phyloP scores from a whole-genome alignment of 1,140 invertebrate genomes.

The Bombus picipes region DNA sequence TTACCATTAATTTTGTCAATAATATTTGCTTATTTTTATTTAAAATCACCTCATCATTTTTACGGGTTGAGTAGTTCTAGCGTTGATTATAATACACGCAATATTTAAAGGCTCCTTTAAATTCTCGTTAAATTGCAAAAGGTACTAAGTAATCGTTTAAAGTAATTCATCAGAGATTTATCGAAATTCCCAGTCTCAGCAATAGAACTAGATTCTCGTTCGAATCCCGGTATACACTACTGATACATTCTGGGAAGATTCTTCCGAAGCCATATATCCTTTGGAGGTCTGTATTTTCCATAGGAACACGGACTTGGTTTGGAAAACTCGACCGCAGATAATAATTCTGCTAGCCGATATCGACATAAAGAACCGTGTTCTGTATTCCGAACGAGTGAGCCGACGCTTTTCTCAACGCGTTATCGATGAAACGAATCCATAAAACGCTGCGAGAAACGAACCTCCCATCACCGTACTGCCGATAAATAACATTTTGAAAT shows the following conservation, averaged over 20 bases:
- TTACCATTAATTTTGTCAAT: too few relatives aligned
- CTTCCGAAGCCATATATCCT: background rate
- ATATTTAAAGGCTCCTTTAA: too few relatives aligned
- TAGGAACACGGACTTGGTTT: background rate
- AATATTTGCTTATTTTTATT: too few relatives aligned
- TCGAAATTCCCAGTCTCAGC: background rate
- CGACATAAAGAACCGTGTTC: background rate
- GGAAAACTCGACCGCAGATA: background rate
- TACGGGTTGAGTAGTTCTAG: too few relatives aligned
- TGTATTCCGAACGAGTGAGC: background rate
- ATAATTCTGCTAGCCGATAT: background rate
- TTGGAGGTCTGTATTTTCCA: background rate
- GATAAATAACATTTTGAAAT: slow-evolving; percentile 20
- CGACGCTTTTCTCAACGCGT: background rate
- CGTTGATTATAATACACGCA: too few relatives aligned
- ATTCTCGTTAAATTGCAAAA: too few relatives aligned
- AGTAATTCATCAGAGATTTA: background rate
- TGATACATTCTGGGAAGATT: background rate
- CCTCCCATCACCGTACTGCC: background rate
- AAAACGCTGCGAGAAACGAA: background rate
- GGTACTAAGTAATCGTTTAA: background rate
- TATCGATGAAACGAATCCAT: slow-evolving; percentile 14
- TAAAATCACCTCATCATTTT: too few relatives aligned
- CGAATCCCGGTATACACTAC: background rate
- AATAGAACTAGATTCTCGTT: background rate